Percentiles rank a stretch among this genome's conserved stretches.
Evolutionary conservation across 1,140 invertebrate species (phyloP).

Genomic region (Hypothenemus hampei): DNA sequence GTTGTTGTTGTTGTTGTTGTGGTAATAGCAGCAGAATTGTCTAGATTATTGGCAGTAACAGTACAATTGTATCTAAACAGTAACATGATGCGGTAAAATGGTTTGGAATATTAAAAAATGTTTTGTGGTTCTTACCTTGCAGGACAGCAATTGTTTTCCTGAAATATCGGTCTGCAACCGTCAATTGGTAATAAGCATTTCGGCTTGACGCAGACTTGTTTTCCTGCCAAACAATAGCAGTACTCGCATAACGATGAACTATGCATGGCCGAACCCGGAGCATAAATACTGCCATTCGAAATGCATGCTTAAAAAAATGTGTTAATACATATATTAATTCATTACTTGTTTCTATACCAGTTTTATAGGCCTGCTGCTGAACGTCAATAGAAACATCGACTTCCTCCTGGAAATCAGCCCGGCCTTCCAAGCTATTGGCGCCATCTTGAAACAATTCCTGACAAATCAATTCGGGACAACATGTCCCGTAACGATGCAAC

Average conservation of each 20-base stretch:
- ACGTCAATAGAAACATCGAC: slow-evolving; percentile 22
- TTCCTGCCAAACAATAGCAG: slow-evolving; percentile 73
- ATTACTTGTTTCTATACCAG: slow-evolving; percentile 20
- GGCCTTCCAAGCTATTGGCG: slow-evolving; percentile 33
- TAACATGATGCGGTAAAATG: not conserved
- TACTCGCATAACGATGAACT: slow-evolving; percentile 74
- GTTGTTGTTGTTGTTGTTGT: not conserved
- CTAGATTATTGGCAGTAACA: not conserved
- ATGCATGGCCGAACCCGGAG: slow-evolving; percentile 78
- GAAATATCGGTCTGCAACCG: slow-evolving; percentile 65
- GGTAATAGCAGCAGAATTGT: not conserved
- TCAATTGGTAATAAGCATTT: slow-evolving; percentile 72
- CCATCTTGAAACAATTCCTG: slow-evolving; percentile 44
- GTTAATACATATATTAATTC: too few relatives aligned
- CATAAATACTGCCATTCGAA: slow-evolving; percentile 69
- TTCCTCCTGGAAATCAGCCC: slow-evolving; percentile 27
- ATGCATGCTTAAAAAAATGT: slow-evolving; percentile 60
- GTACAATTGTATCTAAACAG: not conserved
- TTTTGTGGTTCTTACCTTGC: slow-evolving; percentile 48
- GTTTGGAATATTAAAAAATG: not conserved
- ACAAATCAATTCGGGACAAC: slow-evolving; percentile 73
- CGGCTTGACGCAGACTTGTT: slow-evolving; percentile 72
- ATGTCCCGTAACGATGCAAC: slow-evolving; percentile 59
- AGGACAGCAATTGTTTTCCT: slow-evolving; percentile 75
- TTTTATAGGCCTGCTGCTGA: not conserved